Percentiles rank a stretch among this genome's conserved stretches.
Conservation (phyloP, 2,888 invertebrate species). For the Tipula lateralis region DNA sequence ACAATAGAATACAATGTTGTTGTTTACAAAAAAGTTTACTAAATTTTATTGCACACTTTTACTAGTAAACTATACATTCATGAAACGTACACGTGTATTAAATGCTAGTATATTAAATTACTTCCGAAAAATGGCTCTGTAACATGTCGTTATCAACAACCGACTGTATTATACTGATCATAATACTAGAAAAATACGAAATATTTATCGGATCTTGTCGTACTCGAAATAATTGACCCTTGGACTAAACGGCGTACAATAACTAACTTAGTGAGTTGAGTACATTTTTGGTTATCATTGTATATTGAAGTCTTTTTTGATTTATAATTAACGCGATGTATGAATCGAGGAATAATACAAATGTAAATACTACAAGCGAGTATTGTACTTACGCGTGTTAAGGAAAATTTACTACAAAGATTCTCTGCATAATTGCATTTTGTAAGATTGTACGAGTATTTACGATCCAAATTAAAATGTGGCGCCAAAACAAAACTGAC, state of each 20-base stretch:
- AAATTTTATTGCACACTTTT: no score
- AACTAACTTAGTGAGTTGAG: neutral
- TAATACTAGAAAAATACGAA: neutral
- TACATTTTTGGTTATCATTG: neutral
- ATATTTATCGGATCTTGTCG: neutral
- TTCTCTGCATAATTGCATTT: neutral
- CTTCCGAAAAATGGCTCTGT: neutral
- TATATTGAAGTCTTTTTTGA: neutral
- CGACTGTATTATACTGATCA: neutral
- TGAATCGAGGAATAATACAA: neutral
- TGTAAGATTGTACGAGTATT: neutral
- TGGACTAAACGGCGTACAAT: neutral
- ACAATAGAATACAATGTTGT: neutral
- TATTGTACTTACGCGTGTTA: neutral
- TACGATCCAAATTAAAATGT: neutral
- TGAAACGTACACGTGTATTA: neutral
- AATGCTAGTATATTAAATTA: neutral
- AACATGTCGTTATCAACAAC: neutral
- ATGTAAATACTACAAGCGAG: neutral
- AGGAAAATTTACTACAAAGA: neutral
- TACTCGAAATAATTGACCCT: neutral
- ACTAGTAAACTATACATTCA: neutral
- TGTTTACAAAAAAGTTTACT: neutral
- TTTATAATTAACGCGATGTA: neutral
- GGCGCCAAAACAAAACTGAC: neutral